phyloP scores from a whole-genome alignment of 2,888 invertebrate genomes.

The Lumbricus terrestris region DNA sequence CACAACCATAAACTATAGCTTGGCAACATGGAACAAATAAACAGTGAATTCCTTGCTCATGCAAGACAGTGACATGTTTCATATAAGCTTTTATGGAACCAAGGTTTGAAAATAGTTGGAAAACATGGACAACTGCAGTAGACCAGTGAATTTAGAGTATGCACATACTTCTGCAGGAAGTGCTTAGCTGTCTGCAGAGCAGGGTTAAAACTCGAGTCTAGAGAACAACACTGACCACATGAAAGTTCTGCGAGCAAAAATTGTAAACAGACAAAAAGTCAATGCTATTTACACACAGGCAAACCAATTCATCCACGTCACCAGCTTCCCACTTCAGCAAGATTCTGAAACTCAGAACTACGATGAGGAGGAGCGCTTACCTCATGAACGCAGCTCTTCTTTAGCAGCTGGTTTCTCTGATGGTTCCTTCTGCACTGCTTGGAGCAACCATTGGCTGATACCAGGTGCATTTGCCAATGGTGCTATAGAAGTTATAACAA shows the following conservation, averaged over 20 bases:
- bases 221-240: not conserved
- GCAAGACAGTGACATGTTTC: not conserved
- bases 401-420: not conserved
- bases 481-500: slow-evolving; percentile 3
- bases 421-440: not conserved
- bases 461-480: not conserved
- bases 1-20: too few relatives aligned
- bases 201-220: not conserved
- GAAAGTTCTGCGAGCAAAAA: not conserved
- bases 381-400: not conserved
- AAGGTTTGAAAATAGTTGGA: not conserved
- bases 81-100: not conserved
- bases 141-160: not conserved
- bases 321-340: not conserved
- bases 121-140: not conserved
- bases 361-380: not conserved
- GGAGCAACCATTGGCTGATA: not conserved
- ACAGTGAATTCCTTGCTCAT: not conserved
- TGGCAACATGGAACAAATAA: too few relatives aligned
- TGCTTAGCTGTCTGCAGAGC: not conserved
- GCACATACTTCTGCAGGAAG: not conserved
- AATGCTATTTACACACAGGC: not conserved
- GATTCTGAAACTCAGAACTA: not conserved
- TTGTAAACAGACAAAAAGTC: not conserved
- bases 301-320: not conserved